Evolutionary conservation across 2,888 invertebrate genomes (phyloP), one percentile per base, ranked within the genome.

Genomic region (Pteria penguin): DNA sequence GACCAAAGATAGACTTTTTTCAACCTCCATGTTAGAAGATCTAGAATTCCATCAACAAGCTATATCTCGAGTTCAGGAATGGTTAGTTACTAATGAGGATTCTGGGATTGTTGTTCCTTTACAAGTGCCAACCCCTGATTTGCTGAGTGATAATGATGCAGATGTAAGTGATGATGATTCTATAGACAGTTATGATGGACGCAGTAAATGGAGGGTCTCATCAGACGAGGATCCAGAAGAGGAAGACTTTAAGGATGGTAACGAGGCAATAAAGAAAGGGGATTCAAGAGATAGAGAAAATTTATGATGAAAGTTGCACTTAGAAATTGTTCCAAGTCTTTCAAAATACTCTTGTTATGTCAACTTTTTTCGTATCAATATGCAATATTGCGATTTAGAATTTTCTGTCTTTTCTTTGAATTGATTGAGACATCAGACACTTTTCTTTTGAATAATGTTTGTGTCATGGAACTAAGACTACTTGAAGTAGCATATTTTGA

Each of bases 11-110:
- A 67, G 81, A 60, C 63, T 84, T 27, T 79, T 80, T 61, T 83
- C 86, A 1, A 86, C 87, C 36, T 76, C 87, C 18, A 83, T 87
- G 72, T 76, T 86, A 5, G 81, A 84, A 52, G 87, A 87, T 74
- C 75, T 85, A 45, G 82, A 83, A 63, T 85, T 85, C 73, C 85
- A 86, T 55, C 83, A 86, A 61, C 80, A 85, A 22, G 83, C 86
- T 60, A 82, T 81, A 62, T 80, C 83, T 29, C 82, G 88, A 27
- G 86, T 88, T 14, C 81, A 86, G 60, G 79, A 83, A 55, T 88
- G 88, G 88, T 75, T 88, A 57, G 76, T 67, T 68, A 77, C 80
- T 11, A 79, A 82, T 60, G 82, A 80, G 8, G 82, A 84, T 65
- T 77, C 69, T 32, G 78, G 80, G 45, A 75, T 78, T 24, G 79